A percentile compares a stretch with the other conserved stretches of the same genome.
Conservation (phyloP, 2,888 invertebrate genomes). For the Toxonevra muliebris region DNA sequence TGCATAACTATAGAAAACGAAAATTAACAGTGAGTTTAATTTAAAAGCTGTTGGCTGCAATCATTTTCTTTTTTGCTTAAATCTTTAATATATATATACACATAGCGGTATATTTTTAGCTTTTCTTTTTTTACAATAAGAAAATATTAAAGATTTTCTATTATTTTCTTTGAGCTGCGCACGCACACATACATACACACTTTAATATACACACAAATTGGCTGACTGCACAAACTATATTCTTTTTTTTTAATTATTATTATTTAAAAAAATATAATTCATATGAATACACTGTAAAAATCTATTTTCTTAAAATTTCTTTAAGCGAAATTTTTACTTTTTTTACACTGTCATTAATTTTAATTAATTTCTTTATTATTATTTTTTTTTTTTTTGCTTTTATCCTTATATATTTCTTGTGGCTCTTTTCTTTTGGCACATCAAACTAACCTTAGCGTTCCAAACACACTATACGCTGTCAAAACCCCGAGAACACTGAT, state of each 20-base stretch:
- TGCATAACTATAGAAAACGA: conserved; percentile 9
- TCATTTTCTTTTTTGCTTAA: background rate
- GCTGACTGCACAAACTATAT: conserved; percentile 17
- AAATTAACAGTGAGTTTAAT: too few relatives aligned
- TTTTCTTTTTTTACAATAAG: too few relatives aligned
- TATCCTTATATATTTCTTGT: conserved; percentile 16
- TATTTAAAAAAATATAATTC: too few relatives aligned
- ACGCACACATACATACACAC: conserved; percentile 28
- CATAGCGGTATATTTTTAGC: too few relatives aligned
- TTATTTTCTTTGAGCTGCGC: too few relatives aligned
- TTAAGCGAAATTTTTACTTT: conserved; percentile 11
- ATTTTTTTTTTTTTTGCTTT: conserved; percentile 37
- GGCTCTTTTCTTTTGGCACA: conserved; percentile 30
- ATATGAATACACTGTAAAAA: too few relatives aligned
- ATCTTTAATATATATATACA: too few relatives aligned
- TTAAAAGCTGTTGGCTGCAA: background rate
- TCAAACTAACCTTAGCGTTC: conserved; percentile 66
- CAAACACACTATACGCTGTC: conserved; percentile 67
- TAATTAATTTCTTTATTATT: conserved; percentile 28
- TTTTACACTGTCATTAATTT: conserved; percentile 19
- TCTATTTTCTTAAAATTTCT: conserved; percentile 11
- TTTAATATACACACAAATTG: conserved; percentile 30
- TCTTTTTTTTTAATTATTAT: conserved; percentile 6
- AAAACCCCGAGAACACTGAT: conserved; percentile 68
- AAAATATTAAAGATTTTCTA: too few relatives aligned